Percentiles rank a stretch among this genome's conserved stretches.
Evolutionary conservation across 2,113 vertebrate genomes (phyloP).

Genomic region (Xenus cinereus): DNA sequence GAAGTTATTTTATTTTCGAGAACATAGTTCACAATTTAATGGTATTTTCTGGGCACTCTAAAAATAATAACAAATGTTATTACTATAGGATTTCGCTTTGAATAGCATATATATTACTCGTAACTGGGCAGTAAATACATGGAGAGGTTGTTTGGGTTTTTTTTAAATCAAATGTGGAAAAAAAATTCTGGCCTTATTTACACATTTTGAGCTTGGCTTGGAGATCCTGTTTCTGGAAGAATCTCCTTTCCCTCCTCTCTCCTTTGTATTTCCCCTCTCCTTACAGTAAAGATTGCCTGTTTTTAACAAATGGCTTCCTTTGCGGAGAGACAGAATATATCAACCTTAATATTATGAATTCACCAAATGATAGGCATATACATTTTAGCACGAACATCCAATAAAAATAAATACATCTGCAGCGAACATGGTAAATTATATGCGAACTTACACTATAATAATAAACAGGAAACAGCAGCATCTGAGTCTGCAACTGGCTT

Average conservation of each 20-base stretch:
- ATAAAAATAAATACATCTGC: constrained; percentile 70
- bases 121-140: neutral
- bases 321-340: neutral
- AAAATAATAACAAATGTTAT: neutral
- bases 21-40: neutral
- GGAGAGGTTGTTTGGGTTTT: neutral
- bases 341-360: constrained; percentile 27
- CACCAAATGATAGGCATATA: constrained; percentile 26
- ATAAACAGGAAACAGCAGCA: constrained; percentile 72
- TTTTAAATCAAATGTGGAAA: neutral
- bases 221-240: constrained; percentile 2
- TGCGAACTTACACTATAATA: constrained; percentile 61
- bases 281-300: neutral
- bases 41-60: neutral
- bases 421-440: constrained; percentile 66
- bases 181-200: neutral
- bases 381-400: constrained; percentile 50
- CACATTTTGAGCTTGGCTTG: neutral
- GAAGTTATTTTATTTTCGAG: neutral
- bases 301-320: constrained; percentile 43
- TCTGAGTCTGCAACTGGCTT: constrained; percentile 64
- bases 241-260: neutral
- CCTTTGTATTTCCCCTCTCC: neutral
- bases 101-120: neutral
- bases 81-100: neutral